phyloP scores from a whole-genome alignment of 2,888 invertebrate species.

The Ophioninae sp. region DNA sequence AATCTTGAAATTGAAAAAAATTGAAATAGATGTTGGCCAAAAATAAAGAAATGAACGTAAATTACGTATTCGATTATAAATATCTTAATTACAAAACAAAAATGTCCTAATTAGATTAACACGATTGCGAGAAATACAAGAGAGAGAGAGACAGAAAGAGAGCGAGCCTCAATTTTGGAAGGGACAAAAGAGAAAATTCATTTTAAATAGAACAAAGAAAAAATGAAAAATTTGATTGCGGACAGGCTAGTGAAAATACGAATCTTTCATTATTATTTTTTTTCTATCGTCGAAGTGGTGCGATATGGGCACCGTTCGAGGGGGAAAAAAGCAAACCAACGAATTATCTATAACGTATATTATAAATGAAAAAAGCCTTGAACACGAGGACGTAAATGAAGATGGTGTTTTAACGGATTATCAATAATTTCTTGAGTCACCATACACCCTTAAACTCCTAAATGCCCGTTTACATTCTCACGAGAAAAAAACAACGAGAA shows the following conservation, averaged over 20 bases:
- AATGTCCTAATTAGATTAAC: too few relatives aligned
- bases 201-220: background rate
- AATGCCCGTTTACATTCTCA: slow-evolving; percentile 21
- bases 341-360: background rate
- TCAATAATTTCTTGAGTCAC: slow-evolving; percentile 75
- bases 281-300: background rate
- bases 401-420: slow-evolving; percentile 76
- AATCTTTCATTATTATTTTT: background rate
- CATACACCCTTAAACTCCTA: slow-evolving; percentile 71
- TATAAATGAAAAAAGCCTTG: slow-evolving; percentile 41
- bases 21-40: too few relatives aligned
- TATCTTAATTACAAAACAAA: too few relatives aligned
- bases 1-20: too few relatives aligned
- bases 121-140: background rate
- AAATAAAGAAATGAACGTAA: background rate
- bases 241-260: background rate
- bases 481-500: slow-evolving; percentile 13
- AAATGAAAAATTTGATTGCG: background rate
- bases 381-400: slow-evolving; percentile 73
- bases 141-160: background rate
- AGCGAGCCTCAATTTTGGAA: background rate
- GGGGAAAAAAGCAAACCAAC: slow-evolving; percentile 32
- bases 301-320: slow-evolving; percentile 1
- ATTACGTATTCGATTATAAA: background rate
- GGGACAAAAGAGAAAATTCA: background rate